A percentile compares a stretch with the other conserved stretches of the same genome.
phyloP scores from a whole-genome alignment of 2,888 invertebrate genomes.

The Tipula unca region DNA sequence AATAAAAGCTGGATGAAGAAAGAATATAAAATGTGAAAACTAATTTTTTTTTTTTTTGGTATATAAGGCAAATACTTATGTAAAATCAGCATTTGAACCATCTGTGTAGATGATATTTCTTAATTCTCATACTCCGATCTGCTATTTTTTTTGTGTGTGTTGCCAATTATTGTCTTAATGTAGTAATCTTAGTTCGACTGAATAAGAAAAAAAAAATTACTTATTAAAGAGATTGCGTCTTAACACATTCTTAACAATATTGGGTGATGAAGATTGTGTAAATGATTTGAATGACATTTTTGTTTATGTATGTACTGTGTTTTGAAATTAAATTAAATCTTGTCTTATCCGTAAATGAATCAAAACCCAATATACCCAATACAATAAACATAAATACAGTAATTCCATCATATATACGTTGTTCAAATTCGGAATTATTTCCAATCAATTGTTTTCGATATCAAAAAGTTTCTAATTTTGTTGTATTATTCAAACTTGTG shows the following conservation, averaged over 20 bases:
- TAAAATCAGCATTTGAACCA: not conserved
- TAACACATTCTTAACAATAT: not conserved
- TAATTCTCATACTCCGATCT: not conserved
- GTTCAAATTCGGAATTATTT: too few relatives aligned
- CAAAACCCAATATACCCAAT: too few relatives aligned
- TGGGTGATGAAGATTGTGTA: not conserved
- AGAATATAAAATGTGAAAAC: not conserved
- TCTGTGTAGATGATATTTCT: not conserved
- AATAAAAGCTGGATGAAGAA: not conserved
- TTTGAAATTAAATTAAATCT: not conserved
- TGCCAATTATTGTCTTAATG: not conserved
- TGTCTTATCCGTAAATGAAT: not conserved
- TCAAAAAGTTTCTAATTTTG: too few relatives aligned
- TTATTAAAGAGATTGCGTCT: not conserved
- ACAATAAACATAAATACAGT: too few relatives aligned
- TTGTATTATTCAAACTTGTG: too few relatives aligned
- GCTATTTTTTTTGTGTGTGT: too few relatives aligned
- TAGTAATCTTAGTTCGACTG: not conserved
- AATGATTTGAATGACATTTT: not conserved
- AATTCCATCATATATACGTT: too few relatives aligned
- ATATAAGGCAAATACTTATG: not conserved
- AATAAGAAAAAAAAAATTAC: not conserved
- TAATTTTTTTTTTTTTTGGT: not conserved
- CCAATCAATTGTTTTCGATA: too few relatives aligned
- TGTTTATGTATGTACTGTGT: not conserved